A percentile compares a stretch with the other conserved stretches of the same genome.
Evolutionary conservation across 2,888 invertebrate genomes (phyloP).

Genomic region (Epinotia brunnichana): DNA sequence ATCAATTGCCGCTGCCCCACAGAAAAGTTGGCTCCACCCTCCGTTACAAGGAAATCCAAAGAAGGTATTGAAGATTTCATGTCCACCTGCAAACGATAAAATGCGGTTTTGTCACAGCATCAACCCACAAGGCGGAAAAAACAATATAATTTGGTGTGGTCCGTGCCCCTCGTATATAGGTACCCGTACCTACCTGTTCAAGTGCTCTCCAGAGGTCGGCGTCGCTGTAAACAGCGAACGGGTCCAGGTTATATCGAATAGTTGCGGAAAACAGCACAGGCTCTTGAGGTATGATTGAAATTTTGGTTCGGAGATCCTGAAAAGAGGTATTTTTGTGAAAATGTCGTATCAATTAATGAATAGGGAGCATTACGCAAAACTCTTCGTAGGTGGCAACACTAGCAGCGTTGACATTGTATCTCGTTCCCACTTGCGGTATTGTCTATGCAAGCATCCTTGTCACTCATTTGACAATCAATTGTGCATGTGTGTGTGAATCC

Average conservation of each 20-base stretch:
- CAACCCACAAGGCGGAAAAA: not conserved
- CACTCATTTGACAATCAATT: no score
- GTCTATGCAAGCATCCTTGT: no score
- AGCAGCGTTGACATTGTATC: no score
- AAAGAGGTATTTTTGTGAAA: conserved; percentile 38
- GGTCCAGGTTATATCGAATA: conserved; percentile 88
- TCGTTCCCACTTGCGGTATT: no score
- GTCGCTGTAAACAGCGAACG: conserved; percentile 86
- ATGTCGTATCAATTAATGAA: not conserved
- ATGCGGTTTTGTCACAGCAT: not conserved
- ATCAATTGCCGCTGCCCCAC: conserved; percentile 96
- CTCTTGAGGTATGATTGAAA: conserved; percentile 89
- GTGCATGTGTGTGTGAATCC: no score
- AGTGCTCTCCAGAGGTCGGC: conserved; percentile 86
- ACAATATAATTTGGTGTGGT: not conserved
- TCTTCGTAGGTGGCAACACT: no score
- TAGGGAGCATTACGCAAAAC: no score
- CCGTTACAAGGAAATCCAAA: conserved; percentile 88
- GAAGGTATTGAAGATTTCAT: conserved; percentile 87
- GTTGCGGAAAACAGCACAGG: conserved; percentile 87
- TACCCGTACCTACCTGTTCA: conserved; percentile 80
- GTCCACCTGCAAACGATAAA: conserved; percentile 84
- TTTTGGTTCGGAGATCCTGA: conserved; percentile 84
- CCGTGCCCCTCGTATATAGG: conserved; percentile 16
- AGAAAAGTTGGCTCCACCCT: conserved; percentile 92